Evolutionary conservation across 2,888 invertebrate species (phyloP).

Genomic region (Acleris literana): DNA sequence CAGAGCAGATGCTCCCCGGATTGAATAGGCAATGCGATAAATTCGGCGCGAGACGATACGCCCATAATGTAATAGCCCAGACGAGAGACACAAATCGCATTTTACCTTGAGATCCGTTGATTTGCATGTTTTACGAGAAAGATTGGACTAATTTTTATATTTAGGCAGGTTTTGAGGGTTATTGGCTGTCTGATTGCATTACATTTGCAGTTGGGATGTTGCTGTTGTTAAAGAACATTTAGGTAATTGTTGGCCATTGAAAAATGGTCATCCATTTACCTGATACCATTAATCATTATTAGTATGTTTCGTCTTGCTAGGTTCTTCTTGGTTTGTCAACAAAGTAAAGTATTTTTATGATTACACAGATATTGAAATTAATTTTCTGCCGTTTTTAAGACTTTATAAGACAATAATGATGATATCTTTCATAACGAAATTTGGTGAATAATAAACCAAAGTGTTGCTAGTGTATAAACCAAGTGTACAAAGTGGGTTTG

Average conservation of each 20-base stretch:
- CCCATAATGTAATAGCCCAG: constrained; percentile 34
- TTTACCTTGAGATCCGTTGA: constrained; percentile 29
- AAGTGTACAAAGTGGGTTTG: constrained; percentile 5
- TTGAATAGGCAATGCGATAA: constrained; percentile 81
- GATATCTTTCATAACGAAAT: no score
- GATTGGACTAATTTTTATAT: constrained; percentile 18
- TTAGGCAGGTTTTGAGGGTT: constrained; percentile 2
- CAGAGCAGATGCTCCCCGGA: constrained; percentile 76
- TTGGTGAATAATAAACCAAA: no score
- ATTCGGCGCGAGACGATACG: constrained; percentile 64
- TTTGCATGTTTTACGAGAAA: constrained; percentile 32
- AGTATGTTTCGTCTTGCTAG: no score
- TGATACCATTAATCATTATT: no score
- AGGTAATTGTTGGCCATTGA: no score
- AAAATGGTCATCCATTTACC: no score
- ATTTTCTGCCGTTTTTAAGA: no score
- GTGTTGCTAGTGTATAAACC: background rate
- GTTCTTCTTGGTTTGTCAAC: no score
- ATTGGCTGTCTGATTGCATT: constrained; percentile 3
- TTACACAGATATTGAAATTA: no score
- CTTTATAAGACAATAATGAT: no score
- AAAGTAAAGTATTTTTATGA: no score
- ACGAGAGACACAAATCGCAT: constrained; percentile 35
- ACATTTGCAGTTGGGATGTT: background rate
- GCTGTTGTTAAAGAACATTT: no score